phyloP scores from a whole-genome alignment of 1,140 invertebrate species.

The Bombyx mandarina region DNA sequence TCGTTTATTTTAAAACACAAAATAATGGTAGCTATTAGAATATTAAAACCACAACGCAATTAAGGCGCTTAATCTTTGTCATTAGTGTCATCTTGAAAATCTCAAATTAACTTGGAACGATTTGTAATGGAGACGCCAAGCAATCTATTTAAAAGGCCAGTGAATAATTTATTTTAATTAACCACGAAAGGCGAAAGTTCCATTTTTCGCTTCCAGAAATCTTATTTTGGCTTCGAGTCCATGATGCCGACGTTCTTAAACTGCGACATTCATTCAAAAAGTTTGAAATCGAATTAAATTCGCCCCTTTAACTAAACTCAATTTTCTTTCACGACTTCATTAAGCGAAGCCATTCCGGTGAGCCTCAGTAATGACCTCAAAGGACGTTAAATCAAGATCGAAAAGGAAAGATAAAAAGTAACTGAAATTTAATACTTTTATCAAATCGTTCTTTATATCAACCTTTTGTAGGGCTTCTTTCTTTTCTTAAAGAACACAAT shows the following conservation, averaged over 20 bases:
- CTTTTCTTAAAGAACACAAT: constrained; percentile 15
- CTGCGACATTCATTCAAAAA: constrained; percentile 61
- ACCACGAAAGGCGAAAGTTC: constrained; percentile 40
- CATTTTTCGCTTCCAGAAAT: constrained; percentile 42
- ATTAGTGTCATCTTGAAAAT: constrained; percentile 6
- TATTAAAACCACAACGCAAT: too few relatives aligned
- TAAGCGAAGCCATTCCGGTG: constrained; percentile 59
- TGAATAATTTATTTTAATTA: constrained; percentile 67
- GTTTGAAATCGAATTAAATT: constrained; percentile 68
- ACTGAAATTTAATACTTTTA: constrained; percentile 61
- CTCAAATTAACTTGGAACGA: constrained; percentile 28
- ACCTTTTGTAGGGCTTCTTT: constrained; percentile 24
- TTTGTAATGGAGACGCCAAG: constrained; percentile 28
- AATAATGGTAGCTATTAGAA: too few relatives aligned
- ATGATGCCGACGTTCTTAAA: constrained; percentile 38
- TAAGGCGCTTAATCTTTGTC: too few relatives aligned
- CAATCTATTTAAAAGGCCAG: constrained; percentile 36
- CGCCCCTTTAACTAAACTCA: constrained; percentile 67
- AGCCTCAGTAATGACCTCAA: constrained; percentile 65
- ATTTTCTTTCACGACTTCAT: constrained; percentile 68
- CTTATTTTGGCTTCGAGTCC: constrained; percentile 33
- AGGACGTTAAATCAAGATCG: constrained; percentile 66
- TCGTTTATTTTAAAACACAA: too few relatives aligned
- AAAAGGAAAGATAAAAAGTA: constrained; percentile 57
- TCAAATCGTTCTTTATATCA: constrained; percentile 33